Conservation (phyloP, 2,113 vertebrate species). For the Carettochelys insculpta region DNA sequence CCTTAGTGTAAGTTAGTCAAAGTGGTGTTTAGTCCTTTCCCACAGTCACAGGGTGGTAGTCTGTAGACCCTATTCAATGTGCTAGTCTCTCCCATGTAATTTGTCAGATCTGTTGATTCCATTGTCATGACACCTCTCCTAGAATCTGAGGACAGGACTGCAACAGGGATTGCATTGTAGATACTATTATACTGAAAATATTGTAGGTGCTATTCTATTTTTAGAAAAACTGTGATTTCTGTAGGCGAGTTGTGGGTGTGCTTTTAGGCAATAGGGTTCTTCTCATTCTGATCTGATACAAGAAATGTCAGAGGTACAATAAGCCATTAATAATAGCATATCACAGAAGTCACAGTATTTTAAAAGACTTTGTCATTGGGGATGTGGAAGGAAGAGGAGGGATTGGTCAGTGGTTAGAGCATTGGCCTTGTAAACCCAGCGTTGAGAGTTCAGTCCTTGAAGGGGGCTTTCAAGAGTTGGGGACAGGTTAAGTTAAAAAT, state of each 20-base stretch:
- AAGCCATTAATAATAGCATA: background rate
- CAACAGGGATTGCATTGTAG: fast-evolving
- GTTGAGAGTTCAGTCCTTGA: no score
- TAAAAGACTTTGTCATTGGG: background rate
- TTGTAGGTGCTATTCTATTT: background rate
- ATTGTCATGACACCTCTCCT: background rate
- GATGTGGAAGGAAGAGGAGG: no score
- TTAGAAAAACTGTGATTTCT: background rate
- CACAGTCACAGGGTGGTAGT: background rate
- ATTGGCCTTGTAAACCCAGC: no score
- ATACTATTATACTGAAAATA: background rate
- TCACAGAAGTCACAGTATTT: background rate
- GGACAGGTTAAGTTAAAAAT: no score
- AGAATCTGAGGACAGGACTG: background rate
- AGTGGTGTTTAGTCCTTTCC: background rate
- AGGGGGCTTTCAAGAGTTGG: no score
- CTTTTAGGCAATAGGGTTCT: background rate
- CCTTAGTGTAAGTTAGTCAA: background rate
- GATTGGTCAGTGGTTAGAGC: no score
- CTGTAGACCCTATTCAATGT: background rate
- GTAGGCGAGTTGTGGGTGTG: background rate
- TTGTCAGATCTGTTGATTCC: background rate
- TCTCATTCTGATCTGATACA: background rate
- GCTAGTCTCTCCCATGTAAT: background rate
- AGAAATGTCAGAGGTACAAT: fast-evolving